Base-by-base conservation (phyloP, 1,140 invertebrate genomes). In the Coelopa frigida region DNA sequence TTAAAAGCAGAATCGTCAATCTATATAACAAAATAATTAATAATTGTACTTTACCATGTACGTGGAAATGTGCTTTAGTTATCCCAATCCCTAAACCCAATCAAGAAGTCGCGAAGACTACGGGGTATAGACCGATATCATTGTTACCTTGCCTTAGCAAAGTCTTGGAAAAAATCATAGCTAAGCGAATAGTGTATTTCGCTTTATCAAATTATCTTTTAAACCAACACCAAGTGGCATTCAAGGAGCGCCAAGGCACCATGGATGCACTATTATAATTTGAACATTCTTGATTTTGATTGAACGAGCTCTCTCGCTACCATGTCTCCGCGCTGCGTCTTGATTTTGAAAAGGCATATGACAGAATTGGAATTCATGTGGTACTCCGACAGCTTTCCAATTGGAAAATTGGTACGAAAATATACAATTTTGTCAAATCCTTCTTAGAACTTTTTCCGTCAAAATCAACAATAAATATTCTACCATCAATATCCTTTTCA, bases 331-430 rank as follows among this genome's bases (percentile, higher is more conserved):
- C 36, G 7, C 20, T 48, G 4, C 18, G 20, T 3, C 21, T 33
- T 6, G 46, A 42, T 15, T 48, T 42, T 14, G 39, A 41, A 26
- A 40, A 41, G 18, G 38, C 46, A 7, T 48, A 41, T 26, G 46
- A 48, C 20, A 20, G 46, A n/a, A 41, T 42, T 15, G 46, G 46
- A 14, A 26, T 42, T 12, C 46, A 48, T 27, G 22, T 42, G 3
- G 18, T 48, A 3, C 12, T 40, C 14, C 10, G 26, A 17, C 12
- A 33, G 11, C n/a, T 48, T 17, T 12, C 6, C 14, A 27, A 41
- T 11, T 48, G 46, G 46, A 42, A 36, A 41, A 20, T 48, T 23
- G 46, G 46, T 26, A 11, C n/a, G 5, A 48, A 42, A 36, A 41
- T 48, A 5, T 48, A 24, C 27, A 41, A 41, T 24, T 35, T 41